Evolutionary conservation across 2,888 invertebrate genomes (phyloP).

Genomic region (Acholoe squamosa): DNA sequence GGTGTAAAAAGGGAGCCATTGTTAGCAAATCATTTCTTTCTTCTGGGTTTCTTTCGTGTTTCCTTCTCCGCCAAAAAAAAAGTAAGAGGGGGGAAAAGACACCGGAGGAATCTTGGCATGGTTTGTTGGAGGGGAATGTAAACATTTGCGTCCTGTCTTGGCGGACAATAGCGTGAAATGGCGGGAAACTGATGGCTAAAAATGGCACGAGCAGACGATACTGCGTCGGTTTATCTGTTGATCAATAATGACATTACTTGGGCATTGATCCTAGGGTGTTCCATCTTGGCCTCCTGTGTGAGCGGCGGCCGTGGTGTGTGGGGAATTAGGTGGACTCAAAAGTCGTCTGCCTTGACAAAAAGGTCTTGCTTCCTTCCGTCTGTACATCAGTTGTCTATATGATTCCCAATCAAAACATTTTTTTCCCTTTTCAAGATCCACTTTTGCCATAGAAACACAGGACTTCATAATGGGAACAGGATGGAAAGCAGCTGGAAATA

Average conservation of each 20-base stretch:
- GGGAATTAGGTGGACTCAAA: conserved; percentile 21
- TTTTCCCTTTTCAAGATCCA: too few species aligned
- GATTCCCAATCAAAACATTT: neutral
- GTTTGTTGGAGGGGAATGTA: conserved; percentile 3
- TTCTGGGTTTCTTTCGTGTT: neutral
- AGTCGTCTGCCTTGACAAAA: too few species aligned
- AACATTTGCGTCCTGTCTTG: conserved; percentile 7
- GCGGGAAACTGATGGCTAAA: neutral
- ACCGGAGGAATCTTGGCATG: neutral
- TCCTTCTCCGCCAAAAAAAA: neutral
- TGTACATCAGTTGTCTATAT: neutral
- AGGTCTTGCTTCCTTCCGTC: neutral
- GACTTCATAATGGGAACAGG: neutral
- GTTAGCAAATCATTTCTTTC: too few species aligned
- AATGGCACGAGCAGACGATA: conserved; percentile 10
- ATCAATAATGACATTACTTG: conserved; percentile 16
- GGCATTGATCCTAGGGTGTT: conserved; percentile 14
- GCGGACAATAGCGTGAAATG: neutral
- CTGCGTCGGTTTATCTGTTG: neutral
- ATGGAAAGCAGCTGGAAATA: neutral
- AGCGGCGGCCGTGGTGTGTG: too few species aligned
- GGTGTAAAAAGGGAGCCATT: too few species aligned
- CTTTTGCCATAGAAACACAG: too few species aligned
- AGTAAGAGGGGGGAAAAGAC: neutral
- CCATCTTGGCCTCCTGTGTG: neutral